phyloP scores from a whole-genome alignment of 2,797 vertebrate species.

The Acanthurus lineatus region DNA sequence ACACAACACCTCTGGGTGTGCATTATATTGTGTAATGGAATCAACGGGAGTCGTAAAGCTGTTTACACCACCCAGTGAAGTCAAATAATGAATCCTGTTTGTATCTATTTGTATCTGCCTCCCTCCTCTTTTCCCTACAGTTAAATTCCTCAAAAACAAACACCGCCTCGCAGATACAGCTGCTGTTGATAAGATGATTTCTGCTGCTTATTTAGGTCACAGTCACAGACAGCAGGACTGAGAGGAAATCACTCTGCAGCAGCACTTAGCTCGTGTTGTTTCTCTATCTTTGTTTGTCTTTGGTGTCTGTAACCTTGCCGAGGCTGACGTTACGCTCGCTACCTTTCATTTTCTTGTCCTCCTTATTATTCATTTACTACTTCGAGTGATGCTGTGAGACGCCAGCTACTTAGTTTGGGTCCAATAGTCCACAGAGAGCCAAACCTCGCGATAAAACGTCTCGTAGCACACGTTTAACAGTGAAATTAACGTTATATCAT shows the following conservation, averaged over 20 bases:
- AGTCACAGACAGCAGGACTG: not conserved
- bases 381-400: slow-evolving; percentile 30
- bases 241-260: slow-evolving; percentile 23
- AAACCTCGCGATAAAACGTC: not conserved
- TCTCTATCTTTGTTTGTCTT: slow-evolving; percentile 74
- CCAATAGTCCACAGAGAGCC: not conserved
- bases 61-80: slow-evolving; percentile 30
- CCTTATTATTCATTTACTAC: not conserved
- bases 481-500: not conserved
- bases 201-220: slow-evolving; percentile 25
- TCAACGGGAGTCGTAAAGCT: slow-evolving; percentile 41
- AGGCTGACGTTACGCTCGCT: slow-evolving; percentile 24
- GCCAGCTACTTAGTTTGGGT: not conserved
- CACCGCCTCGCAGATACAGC: slow-evolving; percentile 38
- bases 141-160: slow-evolving; percentile 53
- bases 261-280: not conserved
- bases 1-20: slow-evolving; percentile 51
- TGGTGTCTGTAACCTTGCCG: slow-evolving; percentile 26
- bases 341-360: slow-evolving; percentile 17
- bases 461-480: no score
- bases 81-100: slow-evolving; percentile 24
- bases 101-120: slow-evolving; percentile 11
- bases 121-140: slow-evolving; percentile 5
- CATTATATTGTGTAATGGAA: slow-evolving; percentile 57
- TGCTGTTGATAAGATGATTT: slow-evolving; percentile 35